Evolutionary conservation across 2,888 invertebrate species (phyloP).

Genomic region (Prosapia bicincta): DNA sequence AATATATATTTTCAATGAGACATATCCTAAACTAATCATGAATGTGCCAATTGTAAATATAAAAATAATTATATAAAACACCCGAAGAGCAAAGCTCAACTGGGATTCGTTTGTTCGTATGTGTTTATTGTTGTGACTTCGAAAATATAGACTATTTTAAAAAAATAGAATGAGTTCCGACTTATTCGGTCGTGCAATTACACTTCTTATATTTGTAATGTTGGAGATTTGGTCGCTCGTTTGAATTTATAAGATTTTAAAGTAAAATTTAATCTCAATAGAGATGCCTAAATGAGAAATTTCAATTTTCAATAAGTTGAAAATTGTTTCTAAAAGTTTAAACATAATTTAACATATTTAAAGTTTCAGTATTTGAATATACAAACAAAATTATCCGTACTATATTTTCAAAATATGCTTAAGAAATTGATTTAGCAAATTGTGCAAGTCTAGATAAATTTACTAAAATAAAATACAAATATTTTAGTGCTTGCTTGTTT

Average conservation of each 20-base stretch:
- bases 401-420: no score
- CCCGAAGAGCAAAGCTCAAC: not conserved
- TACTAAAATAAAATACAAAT: no score
- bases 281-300: no score
- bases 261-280: not conserved
- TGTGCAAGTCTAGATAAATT: no score
- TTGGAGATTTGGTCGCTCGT: not conserved
- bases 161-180: not conserved
- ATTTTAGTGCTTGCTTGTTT: no score
- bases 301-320: no score
- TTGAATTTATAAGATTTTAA: not conserved
- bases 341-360: no score
- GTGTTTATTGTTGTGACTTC: not conserved
- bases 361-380: no score
- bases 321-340: no score
- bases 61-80: not conserved
- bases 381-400: no score
- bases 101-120: not conserved
- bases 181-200: not conserved
- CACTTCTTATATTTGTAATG: not conserved
- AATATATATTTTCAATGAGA: slow-evolving; percentile 34
- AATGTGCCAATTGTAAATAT: slow-evolving; percentile 31
- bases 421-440: no score
- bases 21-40: slow-evolving; percentile 36
- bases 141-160: not conserved